A percentile compares a stretch with the other conserved stretches of the same genome.
These are phyloP conservation scores for Chionis minor DNA, from an alignment of 2,113 vertebrate species.

Conservation along the genomic window DNA sequence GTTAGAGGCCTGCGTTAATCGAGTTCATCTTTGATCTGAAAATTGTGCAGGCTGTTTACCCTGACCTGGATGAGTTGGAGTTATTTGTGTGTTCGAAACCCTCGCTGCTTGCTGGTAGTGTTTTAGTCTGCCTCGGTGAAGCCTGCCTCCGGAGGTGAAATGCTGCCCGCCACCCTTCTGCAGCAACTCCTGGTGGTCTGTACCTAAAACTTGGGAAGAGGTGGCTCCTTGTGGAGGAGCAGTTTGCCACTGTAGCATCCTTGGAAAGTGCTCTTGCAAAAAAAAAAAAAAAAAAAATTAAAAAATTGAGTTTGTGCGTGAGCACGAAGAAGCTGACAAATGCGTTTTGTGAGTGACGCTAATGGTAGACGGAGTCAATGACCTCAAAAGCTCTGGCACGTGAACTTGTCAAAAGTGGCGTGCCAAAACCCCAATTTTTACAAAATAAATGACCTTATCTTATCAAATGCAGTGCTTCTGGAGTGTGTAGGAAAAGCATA, in stretches of 20 bases:
- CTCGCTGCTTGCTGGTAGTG: not conserved
- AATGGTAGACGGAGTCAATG: not conserved
- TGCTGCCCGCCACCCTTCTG: not conserved
- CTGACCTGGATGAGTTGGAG: not conserved
- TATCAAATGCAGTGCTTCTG: not conserved
- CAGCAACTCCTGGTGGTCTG: not conserved
- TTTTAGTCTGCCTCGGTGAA: not conserved
- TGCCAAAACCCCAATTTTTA: not conserved
- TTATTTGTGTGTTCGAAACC: not conserved
- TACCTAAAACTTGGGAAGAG: not conserved
- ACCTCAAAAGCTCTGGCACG: not conserved
- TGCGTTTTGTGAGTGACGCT: fast-evolving
- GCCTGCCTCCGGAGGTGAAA: not conserved
- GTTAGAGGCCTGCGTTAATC: not conserved
- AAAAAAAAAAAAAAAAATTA: too few species aligned
- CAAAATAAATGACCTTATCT: not conserved
- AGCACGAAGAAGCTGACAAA: not conserved
- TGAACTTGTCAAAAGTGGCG: not conserved
- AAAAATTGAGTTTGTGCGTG: fast-evolving
- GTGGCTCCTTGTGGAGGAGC: not conserved
- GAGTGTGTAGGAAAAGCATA: not conserved
- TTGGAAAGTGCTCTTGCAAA: not conserved
- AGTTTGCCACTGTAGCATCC: not conserved
- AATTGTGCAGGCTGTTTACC: not conserved
- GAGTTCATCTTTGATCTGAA: not conserved